Evolutionary conservation across 2,797 vertebrate genomes (phyloP).

Genomic region (Schizopygopsis malacanthus): DNA sequence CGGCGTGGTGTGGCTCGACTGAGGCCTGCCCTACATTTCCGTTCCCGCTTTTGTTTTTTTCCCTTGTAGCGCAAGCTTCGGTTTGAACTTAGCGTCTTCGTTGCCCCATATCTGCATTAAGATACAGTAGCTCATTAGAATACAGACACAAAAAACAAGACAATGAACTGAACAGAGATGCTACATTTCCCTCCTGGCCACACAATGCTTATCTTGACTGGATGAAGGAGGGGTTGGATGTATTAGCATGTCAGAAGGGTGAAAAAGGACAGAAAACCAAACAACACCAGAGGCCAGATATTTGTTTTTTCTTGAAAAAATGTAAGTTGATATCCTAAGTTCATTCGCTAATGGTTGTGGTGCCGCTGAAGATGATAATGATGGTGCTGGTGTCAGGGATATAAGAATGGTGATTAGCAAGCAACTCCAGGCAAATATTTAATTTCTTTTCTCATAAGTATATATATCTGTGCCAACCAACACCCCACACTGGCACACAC

Average conservation of each 20-base stretch:
- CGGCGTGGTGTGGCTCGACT: conserved; percentile 3
- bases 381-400: background rate
- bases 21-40: conserved; percentile 47
- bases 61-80: conserved; percentile 13
- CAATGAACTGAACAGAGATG: conserved; percentile 13
- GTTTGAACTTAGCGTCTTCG: conserved; percentile 20
- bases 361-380: background rate
- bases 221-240: conserved; percentile 15
- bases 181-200: conserved; percentile 17
- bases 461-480: conserved; percentile 24
- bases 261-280: conserved; percentile 13
- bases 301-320: background rate
- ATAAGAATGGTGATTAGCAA: conserved; percentile 11
- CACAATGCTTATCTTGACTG: conserved; percentile 4
- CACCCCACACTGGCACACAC: background rate
- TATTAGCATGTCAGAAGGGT: background rate
- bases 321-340: conserved; percentile 8
- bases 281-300: conserved; percentile 12
- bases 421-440: conserved; percentile 38
- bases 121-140: conserved; percentile 49
- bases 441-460: conserved; percentile 32
- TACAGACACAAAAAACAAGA: conserved; percentile 23
- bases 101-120: conserved; percentile 2
- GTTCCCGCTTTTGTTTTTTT: conserved; percentile 37
- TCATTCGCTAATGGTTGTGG: background rate